Conservation (phyloP, 2,113 vertebrate genomes). For the Onychostoma macrolepis region DNA sequence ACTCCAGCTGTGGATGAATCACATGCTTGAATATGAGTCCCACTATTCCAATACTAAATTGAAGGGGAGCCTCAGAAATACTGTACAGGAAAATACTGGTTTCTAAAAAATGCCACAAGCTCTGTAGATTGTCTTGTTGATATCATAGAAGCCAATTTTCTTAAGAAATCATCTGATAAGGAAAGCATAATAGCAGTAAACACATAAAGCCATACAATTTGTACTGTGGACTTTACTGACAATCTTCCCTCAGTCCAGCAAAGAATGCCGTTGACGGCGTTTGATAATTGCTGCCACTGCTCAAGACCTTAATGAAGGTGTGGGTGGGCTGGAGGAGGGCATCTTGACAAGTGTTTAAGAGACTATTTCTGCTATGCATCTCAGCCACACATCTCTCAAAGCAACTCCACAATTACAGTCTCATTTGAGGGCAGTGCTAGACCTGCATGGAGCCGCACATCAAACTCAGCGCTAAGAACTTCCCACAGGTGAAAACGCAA, state of each 20-base stretch:
- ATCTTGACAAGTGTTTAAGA: conserved; percentile 43
- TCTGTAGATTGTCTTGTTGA: neutral
- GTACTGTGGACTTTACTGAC: neutral
- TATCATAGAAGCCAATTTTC: neutral
- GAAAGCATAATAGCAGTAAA: neutral
- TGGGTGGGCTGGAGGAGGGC: conserved; percentile 10
- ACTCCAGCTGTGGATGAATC: neutral
- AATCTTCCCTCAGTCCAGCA: neutral
- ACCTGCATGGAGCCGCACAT: conserved; percentile 11
- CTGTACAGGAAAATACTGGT: neutral
- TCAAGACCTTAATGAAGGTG: conserved; percentile 42
- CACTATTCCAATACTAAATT: neutral
- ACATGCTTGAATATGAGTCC: neutral
- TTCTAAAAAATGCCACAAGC: neutral
- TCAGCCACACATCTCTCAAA: conserved; percentile 26
- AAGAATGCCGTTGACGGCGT: neutral
- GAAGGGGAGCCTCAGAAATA: neutral
- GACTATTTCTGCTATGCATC: conserved; percentile 26
- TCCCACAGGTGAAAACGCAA: conserved; percentile 9
- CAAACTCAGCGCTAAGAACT: conserved; percentile 1
- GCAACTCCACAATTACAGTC: conserved; percentile 43
- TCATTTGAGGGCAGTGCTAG: conserved; percentile 27
- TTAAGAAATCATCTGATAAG: neutral
- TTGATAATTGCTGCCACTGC: conserved; percentile 39
- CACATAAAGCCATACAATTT: neutral